Percentiles rank a stretch among this genome's conserved stretches.
These are phyloP conservation scores for Peromyscus aztecus DNA, from an alignment of 2,797 vertebrate species.

Conservation along the genomic window DNA sequence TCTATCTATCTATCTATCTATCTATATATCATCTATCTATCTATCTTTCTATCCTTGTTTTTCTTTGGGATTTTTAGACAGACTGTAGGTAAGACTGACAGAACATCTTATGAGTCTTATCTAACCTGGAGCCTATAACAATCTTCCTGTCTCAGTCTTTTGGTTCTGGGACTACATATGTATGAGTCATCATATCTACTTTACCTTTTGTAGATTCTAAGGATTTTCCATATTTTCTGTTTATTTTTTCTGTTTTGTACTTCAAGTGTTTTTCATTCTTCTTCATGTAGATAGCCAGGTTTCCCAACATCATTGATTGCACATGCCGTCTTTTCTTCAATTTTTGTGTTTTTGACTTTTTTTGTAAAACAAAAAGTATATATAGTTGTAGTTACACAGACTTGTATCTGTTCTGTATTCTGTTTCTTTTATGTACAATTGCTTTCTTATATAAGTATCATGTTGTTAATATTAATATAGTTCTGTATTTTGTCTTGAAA, in stretches of 20 bases:
- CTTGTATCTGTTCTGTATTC: not conserved
- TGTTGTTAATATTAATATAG: not conserved
- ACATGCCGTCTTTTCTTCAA: not conserved
- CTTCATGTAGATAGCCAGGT: not conserved
- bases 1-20: no score
- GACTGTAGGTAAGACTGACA: not conserved
- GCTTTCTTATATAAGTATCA: not conserved
- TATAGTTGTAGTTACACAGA: no score
- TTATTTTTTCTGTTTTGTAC: not conserved
- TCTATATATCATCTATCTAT: not conserved
- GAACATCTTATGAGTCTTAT: not conserved
- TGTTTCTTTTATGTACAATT: not conserved
- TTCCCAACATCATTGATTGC: not conserved
- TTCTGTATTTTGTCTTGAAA: not conserved
- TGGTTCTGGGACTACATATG: not conserved
- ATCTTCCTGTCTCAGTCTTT: not conserved
- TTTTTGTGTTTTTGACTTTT: not conserved
- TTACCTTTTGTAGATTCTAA: not conserved
- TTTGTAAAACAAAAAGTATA: not conserved
- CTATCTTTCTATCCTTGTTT: not conserved
- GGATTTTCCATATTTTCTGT: not conserved
- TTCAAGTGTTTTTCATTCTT: not conserved
- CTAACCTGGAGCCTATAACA: not conserved
- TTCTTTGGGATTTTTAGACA: not conserved
- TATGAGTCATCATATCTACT: not conserved